Conservation (phyloP, 2,797 vertebrate species). For the Anguilla anguilla region DNA sequence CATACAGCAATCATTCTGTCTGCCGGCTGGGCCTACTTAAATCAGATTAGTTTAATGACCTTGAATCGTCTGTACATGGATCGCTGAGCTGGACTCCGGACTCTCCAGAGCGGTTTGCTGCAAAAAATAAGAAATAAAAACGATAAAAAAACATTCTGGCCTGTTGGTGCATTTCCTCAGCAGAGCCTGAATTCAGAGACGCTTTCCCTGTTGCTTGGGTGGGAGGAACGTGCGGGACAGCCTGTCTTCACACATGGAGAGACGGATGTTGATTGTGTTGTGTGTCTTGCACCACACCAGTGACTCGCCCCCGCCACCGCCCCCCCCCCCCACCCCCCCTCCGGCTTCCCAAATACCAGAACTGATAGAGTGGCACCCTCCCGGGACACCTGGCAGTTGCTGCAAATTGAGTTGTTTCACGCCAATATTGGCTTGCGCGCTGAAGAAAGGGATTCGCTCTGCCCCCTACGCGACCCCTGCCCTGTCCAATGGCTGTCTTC, state of each 20-base stretch:
- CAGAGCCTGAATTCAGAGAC: neutral
- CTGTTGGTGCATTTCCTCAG: neutral
- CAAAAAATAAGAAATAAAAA: neutral
- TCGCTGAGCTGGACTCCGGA: constrained; percentile 9
- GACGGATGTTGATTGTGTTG: neutral
- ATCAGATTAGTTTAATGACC: constrained; percentile 40
- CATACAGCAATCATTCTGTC: constrained; percentile 33
- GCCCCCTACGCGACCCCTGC: constrained; percentile 20
- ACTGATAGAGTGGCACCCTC: constrained; percentile 27
- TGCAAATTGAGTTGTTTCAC: constrained; percentile 40
- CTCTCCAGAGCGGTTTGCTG: neutral
- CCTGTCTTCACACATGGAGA: constrained; percentile 5
- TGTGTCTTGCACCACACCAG: constrained; percentile 15
- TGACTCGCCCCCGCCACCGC: neutral
- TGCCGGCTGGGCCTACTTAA: constrained; percentile 23
- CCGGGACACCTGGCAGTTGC: constrained; percentile 9
- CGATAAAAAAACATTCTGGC: too few relatives aligned
- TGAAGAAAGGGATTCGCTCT: constrained; percentile 7
- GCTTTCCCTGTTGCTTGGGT: neutral
- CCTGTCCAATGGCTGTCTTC: constrained; percentile 40
- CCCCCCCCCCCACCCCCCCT: too few relatives aligned
- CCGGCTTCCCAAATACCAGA: neutral
- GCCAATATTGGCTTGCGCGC: constrained; percentile 35
- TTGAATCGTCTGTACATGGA: constrained; percentile 31
- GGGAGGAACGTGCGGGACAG: neutral